Conservation (phyloP, 2,113 vertebrate species). For the Chaenogobius annularis region DNA sequence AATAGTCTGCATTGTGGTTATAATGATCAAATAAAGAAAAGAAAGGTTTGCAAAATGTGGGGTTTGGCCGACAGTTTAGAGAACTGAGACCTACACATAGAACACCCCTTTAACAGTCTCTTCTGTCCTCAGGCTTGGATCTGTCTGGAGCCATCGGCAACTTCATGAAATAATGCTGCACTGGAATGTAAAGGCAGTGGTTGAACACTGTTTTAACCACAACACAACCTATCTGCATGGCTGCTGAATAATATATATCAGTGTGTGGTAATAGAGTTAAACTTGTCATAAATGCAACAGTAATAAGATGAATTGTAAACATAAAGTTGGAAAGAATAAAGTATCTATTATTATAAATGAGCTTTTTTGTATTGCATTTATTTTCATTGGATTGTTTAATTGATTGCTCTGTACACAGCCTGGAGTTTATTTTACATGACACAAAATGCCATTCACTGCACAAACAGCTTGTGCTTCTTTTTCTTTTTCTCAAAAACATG, state of each 20-base stretch:
- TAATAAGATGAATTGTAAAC: too few species aligned
- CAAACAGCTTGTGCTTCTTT: too few species aligned
- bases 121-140: constrained; percentile 1
- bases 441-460: too few species aligned
- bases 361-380: neutral
- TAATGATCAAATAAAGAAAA: neutral
- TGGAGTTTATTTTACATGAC: too few species aligned
- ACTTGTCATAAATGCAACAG: too few species aligned
- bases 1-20: neutral
- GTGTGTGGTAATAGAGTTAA: neutral
- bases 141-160: accelerated
- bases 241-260: neutral
- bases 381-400: neutral
- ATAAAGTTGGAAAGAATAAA: neutral
- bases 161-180: neutral
- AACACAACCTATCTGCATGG: neutral
- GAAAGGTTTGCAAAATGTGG: neutral
- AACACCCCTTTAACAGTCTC: neutral
- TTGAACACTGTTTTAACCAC: neutral
- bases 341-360: neutral
- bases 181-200: neutral
- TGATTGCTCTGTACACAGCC: too few species aligned
- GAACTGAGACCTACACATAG: neutral
- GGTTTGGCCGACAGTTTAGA: neutral
- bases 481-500: too few species aligned